Percentiles rank a stretch among this genome's conserved stretches.
Evolutionary conservation across 2,113 vertebrate genomes (phyloP).

Genomic region (Caranx melampygus): DNA sequence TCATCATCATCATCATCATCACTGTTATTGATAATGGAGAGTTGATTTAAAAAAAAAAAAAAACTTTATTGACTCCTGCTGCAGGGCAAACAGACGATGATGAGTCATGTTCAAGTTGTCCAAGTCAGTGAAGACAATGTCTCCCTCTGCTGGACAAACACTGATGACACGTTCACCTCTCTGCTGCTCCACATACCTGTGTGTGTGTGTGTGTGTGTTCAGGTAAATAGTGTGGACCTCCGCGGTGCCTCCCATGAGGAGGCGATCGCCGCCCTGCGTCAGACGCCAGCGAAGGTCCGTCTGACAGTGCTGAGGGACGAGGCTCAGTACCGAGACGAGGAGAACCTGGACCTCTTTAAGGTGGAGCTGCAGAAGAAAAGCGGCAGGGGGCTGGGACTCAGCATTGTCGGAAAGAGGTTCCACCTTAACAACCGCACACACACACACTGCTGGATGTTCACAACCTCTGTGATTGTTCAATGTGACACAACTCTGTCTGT

Average conservation of each 20-base stretch:
- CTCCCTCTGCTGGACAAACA: conserved; percentile 28
- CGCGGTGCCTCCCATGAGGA: conserved; percentile 91
- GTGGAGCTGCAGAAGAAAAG: conserved; percentile 93
- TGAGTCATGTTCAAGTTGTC: background rate
- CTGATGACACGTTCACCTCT: background rate
- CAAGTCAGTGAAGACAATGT: background rate
- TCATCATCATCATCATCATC: background rate
- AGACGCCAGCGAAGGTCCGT: conserved; percentile 90
- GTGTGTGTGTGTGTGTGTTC: background rate
- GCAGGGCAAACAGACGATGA: background rate
- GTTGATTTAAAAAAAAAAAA: background rate
- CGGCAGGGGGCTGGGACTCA: conserved; percentile 93
- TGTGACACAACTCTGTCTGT: background rate
- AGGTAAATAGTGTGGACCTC: conserved; percentile 95
- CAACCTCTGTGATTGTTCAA: background rate
- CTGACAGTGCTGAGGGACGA: conserved; percentile 92
- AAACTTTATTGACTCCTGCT: background rate
- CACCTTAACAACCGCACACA: background rate
- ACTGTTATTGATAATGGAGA: no score
- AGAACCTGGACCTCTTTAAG: conserved; percentile 90
- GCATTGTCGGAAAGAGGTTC: conserved; percentile 95
- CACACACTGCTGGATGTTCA: background rate
- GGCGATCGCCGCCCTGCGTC: conserved; percentile 91
- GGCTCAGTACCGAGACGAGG: conserved; percentile 89
- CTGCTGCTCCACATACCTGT: background rate